Base-by-base conservation (phyloP, 2,113 vertebrate species). In the Platycercus adscitus region DNA sequence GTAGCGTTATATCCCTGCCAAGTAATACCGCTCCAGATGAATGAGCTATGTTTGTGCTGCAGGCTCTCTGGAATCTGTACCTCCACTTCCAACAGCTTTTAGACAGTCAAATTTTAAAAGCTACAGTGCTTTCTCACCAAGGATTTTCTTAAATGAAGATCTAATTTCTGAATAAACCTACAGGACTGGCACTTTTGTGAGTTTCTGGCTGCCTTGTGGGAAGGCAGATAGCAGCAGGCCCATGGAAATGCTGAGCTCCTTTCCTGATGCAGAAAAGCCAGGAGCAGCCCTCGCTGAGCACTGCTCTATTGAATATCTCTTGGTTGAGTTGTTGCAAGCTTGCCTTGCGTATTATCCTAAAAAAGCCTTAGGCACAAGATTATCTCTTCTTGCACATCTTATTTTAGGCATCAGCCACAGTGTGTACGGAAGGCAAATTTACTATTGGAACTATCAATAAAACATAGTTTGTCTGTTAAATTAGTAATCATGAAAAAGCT, bases 401-500 rank as follows among this genome's bases (percentile, higher is more conserved):
- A 93, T 96, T 97, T 97, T 85, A 89, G 93, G 83, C 89, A 81
- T 52, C 86, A 55, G 72, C 90, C 87, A 86, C 91, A 85, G 82
- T 78, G 46, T 82, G 91, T 89, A 90, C 1, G 2, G 85, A 97
- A 98, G 94, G 95, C 95, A 97, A 97, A 97, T 97, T 97, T 97
- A 76, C 97, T 96, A 95, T 96, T 97, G 96, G 95, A 91, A 66
- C 72, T 93, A 98, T 98, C 97, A 98, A 98, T 98, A 98, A 98
- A 98, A 98, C 97, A 98, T 98, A 93, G 91, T 96, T 97, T 94
- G 76, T 89, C 95, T 98, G 96, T 94, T 98, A 96, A 98, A 98
- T 98, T 97, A 97, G 95, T 97, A 97, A 98, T 97, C 17, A 33
- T 78, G 75, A n/a, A 83, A 97, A 93, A 86, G 29, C 88, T 93